Percentiles rank a stretch among this genome's conserved stretches.
These are phyloP conservation scores for Tarsius wallacei DNA, from an alignment of 2,797 vertebrate genomes.

Conservation along the genomic window DNA sequence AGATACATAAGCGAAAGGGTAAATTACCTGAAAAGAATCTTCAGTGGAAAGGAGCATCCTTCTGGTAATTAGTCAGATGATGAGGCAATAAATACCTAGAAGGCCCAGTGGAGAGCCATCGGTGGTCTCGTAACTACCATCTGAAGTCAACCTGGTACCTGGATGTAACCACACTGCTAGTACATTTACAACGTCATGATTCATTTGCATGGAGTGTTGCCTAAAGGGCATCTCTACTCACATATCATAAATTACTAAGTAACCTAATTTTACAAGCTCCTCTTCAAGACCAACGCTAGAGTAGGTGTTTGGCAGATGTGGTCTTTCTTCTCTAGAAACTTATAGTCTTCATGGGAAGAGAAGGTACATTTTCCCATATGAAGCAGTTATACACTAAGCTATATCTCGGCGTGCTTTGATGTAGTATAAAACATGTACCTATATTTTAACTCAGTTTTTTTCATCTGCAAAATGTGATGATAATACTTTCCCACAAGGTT, in stretches of 20 bases:
- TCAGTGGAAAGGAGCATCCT: not conserved
- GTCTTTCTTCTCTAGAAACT: not conserved
- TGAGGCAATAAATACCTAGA: not conserved
- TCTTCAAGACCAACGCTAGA: not conserved
- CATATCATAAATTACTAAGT: not conserved
- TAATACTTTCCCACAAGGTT: not conserved
- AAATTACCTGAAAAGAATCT: not conserved
- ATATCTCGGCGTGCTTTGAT: not conserved
- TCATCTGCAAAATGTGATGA: not conserved
- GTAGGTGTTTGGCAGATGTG: not conserved
- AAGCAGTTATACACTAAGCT: not conserved
- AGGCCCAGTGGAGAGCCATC: not conserved
- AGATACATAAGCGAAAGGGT: not conserved
- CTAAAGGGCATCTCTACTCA: not conserved
- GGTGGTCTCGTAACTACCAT: not conserved
- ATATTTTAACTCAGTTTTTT: constrained; percentile 35
- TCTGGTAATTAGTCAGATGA: not conserved
- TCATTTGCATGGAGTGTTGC: not conserved
- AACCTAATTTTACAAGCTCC: not conserved
- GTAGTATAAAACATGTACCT: not conserved
- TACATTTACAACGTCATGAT: not conserved
- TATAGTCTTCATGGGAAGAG: not conserved
- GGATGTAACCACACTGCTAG: not conserved
- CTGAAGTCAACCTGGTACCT: not conserved
- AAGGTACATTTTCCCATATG: not conserved